phyloP scores from a whole-genome alignment of 2,113 vertebrate genomes.

The Boleophthalmus pectinirostris region DNA sequence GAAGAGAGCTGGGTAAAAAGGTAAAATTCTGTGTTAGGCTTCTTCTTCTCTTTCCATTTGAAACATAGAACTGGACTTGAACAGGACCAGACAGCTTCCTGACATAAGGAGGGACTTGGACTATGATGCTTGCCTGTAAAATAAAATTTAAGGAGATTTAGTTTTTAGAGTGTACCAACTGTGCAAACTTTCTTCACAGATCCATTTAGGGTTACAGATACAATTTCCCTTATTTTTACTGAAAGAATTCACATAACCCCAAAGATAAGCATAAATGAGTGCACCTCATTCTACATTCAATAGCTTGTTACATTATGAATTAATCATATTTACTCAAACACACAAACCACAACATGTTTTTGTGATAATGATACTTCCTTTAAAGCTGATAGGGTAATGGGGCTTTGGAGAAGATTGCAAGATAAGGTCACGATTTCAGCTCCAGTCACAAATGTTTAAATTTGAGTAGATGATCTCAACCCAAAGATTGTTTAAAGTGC shows the following conservation, averaged over 20 bases:
- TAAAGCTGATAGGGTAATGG: neutral
- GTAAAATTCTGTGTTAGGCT: constrained; percentile 89
- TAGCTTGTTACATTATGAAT: too few species aligned
- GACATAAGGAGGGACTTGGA: constrained; percentile 89
- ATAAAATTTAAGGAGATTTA: constrained; percentile 1
- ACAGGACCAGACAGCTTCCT: constrained; percentile 78
- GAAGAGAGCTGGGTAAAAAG: constrained; percentile 80
- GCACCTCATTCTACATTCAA: too few species aligned
- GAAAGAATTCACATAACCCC: too few species aligned
- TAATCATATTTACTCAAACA: neutral
- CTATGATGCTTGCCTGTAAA: constrained; percentile 83
- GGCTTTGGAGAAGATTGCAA: neutral
- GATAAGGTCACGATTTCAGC: too few species aligned
- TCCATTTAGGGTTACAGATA: too few species aligned
- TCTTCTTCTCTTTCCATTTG: constrained; percentile 92
- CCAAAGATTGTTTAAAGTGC: neutral
- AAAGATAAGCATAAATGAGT: too few species aligned
- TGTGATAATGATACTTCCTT: neutral
- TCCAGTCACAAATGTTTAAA: too few species aligned
- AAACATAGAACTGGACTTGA: constrained; percentile 94
- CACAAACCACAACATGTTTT: neutral
- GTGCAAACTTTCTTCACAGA: too few species aligned
- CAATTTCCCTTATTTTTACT: too few species aligned
- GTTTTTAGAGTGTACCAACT: too few species aligned
- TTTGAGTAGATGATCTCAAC: too few species aligned